These are phyloP conservation scores for Drosophila crucigera DNA, from an alignment of 2,888 invertebrate species.

Conservation along the genomic window DNA sequence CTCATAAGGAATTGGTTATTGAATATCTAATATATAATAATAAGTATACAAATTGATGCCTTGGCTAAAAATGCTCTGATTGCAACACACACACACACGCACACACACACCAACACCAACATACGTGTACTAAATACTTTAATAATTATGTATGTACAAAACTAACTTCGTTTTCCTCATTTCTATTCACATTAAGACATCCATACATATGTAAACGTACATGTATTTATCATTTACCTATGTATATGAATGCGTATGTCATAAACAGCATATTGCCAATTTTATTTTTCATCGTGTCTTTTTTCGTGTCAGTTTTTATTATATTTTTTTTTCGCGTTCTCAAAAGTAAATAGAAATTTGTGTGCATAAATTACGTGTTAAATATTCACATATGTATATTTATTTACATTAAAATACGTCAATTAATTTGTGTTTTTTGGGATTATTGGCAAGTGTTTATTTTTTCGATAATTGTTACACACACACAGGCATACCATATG, in stretches of 20 bases:
- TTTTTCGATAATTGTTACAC: slow-evolving; percentile 14
- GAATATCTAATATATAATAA: slow-evolving; percentile 4
- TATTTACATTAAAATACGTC: slow-evolving; percentile 3
- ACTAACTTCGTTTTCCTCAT: slow-evolving; percentile 46
- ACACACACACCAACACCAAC: slow-evolving; percentile 14
- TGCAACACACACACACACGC: slow-evolving; percentile 23
- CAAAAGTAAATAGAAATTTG: slow-evolving; percentile 33
- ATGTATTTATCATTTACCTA: slow-evolving; percentile 18
- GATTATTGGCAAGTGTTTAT: slow-evolving; percentile 21
- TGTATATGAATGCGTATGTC: slow-evolving; percentile 27
- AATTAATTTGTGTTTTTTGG: slow-evolving; percentile 1
- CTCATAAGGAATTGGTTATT: slow-evolving; percentile 10
- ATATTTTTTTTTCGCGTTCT: slow-evolving; percentile 19
- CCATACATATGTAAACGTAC: slow-evolving; percentile 17
- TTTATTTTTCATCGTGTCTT: slow-evolving; percentile 33
- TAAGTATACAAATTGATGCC: slow-evolving; percentile 26
- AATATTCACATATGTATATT: slow-evolving; percentile 13
- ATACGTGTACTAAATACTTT: slow-evolving; percentile 55
- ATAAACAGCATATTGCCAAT: slow-evolving; percentile 50
- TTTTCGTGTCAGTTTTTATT: slow-evolving; percentile 17
- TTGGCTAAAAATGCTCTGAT: slow-evolving; percentile 22
- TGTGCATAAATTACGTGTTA: slow-evolving; percentile 38
- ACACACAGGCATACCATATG: slow-evolving; percentile 2
- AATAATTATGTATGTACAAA: slow-evolving; percentile 42
- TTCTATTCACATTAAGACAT: slow-evolving; percentile 38